phyloP scores from a whole-genome alignment of 2,113 vertebrate species.

The Crotalus tigris region DNA sequence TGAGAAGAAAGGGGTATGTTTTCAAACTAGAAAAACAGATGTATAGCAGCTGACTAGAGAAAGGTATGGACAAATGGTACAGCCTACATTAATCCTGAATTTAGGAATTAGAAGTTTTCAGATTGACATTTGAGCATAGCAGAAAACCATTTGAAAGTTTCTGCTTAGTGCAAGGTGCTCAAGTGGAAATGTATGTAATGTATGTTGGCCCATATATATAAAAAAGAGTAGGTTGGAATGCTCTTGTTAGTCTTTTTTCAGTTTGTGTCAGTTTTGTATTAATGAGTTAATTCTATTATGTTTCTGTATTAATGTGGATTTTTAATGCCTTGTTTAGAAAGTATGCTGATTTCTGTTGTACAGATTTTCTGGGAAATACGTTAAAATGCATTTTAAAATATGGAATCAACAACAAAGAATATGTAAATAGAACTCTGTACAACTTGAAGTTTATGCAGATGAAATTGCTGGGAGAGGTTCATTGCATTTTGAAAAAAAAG shows the following conservation, averaged over 20 bases:
- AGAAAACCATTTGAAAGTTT: background rate
- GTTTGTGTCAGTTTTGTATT: background rate
- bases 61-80: background rate
- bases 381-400: background rate
- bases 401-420: background rate
- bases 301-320: background rate
- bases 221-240: background rate
- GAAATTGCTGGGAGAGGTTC: background rate
- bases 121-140: background rate
- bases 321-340: background rate
- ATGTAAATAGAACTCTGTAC: background rate
- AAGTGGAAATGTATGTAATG: background rate
- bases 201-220: background rate
- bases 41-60: background rate
- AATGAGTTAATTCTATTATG: background rate
- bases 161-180: background rate
- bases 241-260: too few species aligned
- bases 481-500: background rate
- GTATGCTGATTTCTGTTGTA: background rate
- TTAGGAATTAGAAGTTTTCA: background rate
- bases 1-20: background rate
- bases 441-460: background rate
- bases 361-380: background rate
- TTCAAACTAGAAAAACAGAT: background rate
- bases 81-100: background rate